Evolutionary conservation across 2,888 invertebrate genomes (phyloP).

Genomic region (Podabrus alpinus): DNA sequence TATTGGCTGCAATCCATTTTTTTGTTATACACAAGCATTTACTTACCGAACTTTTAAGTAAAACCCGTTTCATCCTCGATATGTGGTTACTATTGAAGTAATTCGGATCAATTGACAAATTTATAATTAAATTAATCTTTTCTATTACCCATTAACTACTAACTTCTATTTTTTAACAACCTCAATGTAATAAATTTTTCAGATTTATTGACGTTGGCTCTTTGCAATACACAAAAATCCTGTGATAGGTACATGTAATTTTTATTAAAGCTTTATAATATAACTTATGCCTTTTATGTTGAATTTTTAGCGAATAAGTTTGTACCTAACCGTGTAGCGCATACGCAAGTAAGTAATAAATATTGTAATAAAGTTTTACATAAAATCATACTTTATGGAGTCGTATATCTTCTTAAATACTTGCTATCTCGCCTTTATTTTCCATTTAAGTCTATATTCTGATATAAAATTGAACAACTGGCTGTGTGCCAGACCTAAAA

Average conservation of each 20-base stretch:
- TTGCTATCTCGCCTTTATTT: constrained; percentile 48
- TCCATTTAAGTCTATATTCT: constrained; percentile 44
- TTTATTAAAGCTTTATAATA: background rate
- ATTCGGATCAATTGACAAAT: no score
- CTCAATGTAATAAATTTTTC: background rate
- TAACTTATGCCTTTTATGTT: background rate
- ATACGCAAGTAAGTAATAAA: constrained; percentile 40
- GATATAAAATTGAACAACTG: constrained; percentile 41
- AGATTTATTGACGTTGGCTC: background rate
- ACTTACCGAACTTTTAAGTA: no score
- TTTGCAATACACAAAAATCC: background rate
- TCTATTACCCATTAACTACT: no score
- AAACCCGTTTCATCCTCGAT: no score
- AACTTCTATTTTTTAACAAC: no score
- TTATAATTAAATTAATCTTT: no score
- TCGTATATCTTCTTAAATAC: constrained; percentile 48
- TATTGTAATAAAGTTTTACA: constrained; percentile 47
- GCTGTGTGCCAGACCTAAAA: constrained; percentile 41
- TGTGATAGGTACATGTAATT: background rate
- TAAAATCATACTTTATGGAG: constrained; percentile 43
- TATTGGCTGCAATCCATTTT: no score
- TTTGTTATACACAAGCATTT: no score
- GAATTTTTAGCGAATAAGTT: background rate
- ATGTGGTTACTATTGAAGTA: no score
- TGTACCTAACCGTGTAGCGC: constrained; percentile 14